phyloP scores from a whole-genome alignment of 2,797 vertebrate genomes.

The Esox masquinongy region DNA sequence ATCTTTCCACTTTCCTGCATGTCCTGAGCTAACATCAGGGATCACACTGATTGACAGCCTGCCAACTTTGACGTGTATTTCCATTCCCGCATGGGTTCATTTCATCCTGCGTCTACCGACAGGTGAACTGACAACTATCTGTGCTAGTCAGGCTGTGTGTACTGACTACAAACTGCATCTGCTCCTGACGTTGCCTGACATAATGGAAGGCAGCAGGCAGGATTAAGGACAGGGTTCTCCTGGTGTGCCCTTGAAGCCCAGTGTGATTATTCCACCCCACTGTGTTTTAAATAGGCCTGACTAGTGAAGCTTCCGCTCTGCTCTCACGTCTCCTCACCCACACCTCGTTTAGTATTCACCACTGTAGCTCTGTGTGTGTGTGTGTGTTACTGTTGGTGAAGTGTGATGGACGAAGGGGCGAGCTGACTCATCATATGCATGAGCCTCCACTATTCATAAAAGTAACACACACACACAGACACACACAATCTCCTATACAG shows the following conservation, averaged over 20 bases:
- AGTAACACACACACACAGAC: slow-evolving; percentile 42
- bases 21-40: slow-evolving; percentile 13
- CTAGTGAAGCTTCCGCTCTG: not conserved
- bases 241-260: slow-evolving; percentile 35
- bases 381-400: slow-evolving; percentile 8
- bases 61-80: slow-evolving; percentile 21
- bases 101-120: not conserved
- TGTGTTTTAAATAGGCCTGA: slow-evolving; percentile 38
- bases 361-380: slow-evolving; percentile 22
- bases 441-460: slow-evolving; percentile 36
- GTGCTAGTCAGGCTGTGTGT: slow-evolving; percentile 23
- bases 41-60: slow-evolving; percentile 26
- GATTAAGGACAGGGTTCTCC: slow-evolving; percentile 27
- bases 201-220: slow-evolving; percentile 11
- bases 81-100: not conserved
- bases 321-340: slow-evolving; percentile 30
- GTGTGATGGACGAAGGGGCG: slow-evolving; percentile 31
- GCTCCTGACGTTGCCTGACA: slow-evolving; percentile 31
- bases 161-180: slow-evolving; percentile 21
- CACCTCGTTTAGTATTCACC: slow-evolving; percentile 41
- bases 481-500: slow-evolving; percentile 11
- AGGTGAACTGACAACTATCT: slow-evolving; percentile 18
- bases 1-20: not conserved
- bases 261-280: slow-evolving; percentile 41
- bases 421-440: slow-evolving; percentile 64